These are phyloP conservation scores for Agrotis ipsilon DNA, from an alignment of 2,888 invertebrate species.

Conservation along the genomic window DNA sequence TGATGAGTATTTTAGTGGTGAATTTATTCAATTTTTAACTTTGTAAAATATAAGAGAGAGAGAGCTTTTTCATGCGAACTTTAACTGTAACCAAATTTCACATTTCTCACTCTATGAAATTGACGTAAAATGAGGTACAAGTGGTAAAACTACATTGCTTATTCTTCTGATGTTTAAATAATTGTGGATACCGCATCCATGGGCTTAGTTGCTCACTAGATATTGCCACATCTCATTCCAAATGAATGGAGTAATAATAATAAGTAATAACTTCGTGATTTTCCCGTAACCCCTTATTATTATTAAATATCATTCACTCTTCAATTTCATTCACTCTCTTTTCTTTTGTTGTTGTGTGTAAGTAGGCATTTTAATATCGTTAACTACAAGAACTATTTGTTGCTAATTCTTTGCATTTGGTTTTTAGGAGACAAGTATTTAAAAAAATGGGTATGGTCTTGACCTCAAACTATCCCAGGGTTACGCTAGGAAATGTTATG, in stretches of 20 bases:
- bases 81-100: too few relatives aligned
- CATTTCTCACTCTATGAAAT: too few relatives aligned
- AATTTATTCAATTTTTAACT: too few relatives aligned
- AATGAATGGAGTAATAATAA: constrained; percentile 48
- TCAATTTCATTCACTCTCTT: constrained; percentile 28
- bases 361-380: background rate
- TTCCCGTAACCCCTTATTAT: constrained; percentile 42
- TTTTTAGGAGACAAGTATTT: too few relatives aligned
- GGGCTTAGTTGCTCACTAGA: background rate
- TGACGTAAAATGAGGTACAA: too few relatives aligned
- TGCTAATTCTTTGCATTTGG: background rate
- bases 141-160: too few relatives aligned
- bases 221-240: constrained; percentile 13
- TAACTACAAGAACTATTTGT: background rate
- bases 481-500: too few relatives aligned
- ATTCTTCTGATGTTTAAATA: too few relatives aligned
- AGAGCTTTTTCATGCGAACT: too few relatives aligned
- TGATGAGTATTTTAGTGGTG: too few relatives aligned
- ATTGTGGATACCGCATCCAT: constrained; percentile 35
- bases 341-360: background rate
- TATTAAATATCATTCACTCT: constrained; percentile 36
- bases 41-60: too few relatives aligned
- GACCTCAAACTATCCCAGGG: background rate
- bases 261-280: constrained; percentile 39
- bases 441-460: too few relatives aligned